Base-by-base conservation (phyloP, 2,888 invertebrate species). In the Toxonevra muliebris region DNA sequence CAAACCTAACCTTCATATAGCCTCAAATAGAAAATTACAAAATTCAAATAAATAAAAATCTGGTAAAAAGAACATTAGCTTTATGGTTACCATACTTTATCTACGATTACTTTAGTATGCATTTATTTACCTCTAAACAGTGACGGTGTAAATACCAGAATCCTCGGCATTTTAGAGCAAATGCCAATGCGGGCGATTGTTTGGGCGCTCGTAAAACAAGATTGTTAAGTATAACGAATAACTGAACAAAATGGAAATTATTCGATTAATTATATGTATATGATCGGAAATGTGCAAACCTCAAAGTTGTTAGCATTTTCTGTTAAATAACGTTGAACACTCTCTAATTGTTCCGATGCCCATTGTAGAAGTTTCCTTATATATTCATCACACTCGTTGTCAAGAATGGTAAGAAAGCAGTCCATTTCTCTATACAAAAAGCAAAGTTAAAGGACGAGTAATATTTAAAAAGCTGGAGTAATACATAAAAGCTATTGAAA, bases 81-180 rank as follows among this genome's bases (percentile, higher is more conserved):
- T n/a, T n/a, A n/a, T n/a, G n/a, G n/a, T n/a, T n/a, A n/a, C n/a
- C n/a, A n/a, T n/a, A n/a, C n/a, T n/a, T n/a, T n/a, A n/a, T n/a
- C n/a, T n/a, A 7, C 30, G 7, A 30, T 30, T 30, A 7, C 30
- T 30, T 30, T 30, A 2, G 30, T 30, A 7, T 30, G 30, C 7
- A 30, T 30, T 30, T 30, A 60, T 41, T 63, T 69, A 75, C 75
- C 70, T 71, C 61, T 52, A 75, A 71, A 53, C 19, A 61, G 41
- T 64, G 68, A 7, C 64, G 54, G 53, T 66, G 59, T 60, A 68
- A 71, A 50, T 42, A 65, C 17, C 57, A 64, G 15, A 59, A 61
- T 20, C 73, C 73, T 9, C 75, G 67, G 4, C 70, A n/a, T n/a
- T 64, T 73, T 48, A 75, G 61, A 42, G 75, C 72, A 42, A 50